phyloP scores from a whole-genome alignment of 2,113 vertebrate species.

The Mustela lutreola region DNA sequence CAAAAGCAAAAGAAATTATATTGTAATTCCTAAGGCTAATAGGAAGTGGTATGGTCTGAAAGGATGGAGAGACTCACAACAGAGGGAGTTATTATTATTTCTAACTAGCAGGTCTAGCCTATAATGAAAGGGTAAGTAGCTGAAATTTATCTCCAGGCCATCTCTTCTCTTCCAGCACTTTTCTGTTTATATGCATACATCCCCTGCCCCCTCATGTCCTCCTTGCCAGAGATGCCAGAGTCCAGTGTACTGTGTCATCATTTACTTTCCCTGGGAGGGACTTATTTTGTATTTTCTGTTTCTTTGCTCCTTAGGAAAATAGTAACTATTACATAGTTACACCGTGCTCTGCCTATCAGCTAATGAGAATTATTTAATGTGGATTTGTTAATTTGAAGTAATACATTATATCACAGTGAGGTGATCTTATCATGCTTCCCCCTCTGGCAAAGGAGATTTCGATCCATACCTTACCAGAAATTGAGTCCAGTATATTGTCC shows the following conservation, averaged over 20 bases:
- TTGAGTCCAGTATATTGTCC: neutral
- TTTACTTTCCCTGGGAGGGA: neutral
- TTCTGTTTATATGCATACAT: neutral
- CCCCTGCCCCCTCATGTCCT: neutral
- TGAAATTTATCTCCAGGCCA: neutral
- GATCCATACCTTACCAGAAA: neutral
- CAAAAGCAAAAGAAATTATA: neutral
- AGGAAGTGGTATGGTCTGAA: neutral
- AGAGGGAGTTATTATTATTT: neutral
- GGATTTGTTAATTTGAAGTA: neutral
- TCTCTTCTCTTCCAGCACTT: neutral
- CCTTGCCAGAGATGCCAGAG: neutral
- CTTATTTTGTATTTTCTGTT: neutral
- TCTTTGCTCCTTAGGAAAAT: neutral
- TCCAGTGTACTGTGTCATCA: neutral
- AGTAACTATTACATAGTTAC: neutral
- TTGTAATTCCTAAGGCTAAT: neutral
- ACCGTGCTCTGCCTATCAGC: neutral
- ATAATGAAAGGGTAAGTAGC: neutral
- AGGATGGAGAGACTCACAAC: neutral
- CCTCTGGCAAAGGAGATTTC: neutral
- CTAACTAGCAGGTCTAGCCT: neutral
- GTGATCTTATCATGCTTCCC: neutral
- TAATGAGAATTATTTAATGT: constrained; percentile 37
- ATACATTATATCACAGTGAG: neutral